A percentile compares a stretch with the other conserved stretches of the same genome.
These are phyloP conservation scores for Nesospiza acunhae DNA, from an alignment of 2,113 vertebrate species.

Conservation along the genomic window DNA sequence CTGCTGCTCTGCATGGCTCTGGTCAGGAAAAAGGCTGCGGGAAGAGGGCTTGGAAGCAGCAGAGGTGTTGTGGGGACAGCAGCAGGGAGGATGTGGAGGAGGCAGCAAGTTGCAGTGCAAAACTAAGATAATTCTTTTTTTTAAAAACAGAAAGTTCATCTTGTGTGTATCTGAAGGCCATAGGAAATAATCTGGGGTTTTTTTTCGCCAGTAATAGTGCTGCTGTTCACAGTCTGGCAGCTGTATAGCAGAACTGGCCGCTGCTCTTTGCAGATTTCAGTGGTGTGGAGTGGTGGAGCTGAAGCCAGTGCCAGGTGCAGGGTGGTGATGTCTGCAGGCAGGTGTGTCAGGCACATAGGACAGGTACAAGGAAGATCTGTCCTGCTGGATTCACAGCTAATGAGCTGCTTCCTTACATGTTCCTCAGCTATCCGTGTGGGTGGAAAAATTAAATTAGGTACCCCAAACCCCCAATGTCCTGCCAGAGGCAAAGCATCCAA, in stretches of 20 bases:
- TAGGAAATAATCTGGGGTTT: background rate
- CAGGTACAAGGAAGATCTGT: background rate
- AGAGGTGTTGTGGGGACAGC: background rate
- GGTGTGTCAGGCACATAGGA: background rate
- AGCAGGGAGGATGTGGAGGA: background rate
- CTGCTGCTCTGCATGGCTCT: background rate
- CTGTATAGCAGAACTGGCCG: background rate
- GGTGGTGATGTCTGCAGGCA: background rate
- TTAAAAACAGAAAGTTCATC: too few relatives aligned
- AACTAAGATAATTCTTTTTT: background rate
- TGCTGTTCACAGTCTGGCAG: background rate
- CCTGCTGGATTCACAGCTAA: background rate
- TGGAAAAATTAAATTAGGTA: background rate
- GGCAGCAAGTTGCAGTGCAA: background rate
- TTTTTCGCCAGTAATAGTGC: background rate
- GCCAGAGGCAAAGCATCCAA: background rate
- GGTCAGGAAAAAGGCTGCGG: background rate
- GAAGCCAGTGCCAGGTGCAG: background rate
- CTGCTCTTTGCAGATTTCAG: background rate
- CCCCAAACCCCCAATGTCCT: background rate
- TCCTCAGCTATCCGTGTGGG: background rate
- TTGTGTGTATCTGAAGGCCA: background rate
- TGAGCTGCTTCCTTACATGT: accelerated
- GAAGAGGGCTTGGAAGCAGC: background rate
- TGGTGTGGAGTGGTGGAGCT: background rate